phyloP scores from a whole-genome alignment of 2,113 vertebrate species.

The Tylochromis polylepis region DNA sequence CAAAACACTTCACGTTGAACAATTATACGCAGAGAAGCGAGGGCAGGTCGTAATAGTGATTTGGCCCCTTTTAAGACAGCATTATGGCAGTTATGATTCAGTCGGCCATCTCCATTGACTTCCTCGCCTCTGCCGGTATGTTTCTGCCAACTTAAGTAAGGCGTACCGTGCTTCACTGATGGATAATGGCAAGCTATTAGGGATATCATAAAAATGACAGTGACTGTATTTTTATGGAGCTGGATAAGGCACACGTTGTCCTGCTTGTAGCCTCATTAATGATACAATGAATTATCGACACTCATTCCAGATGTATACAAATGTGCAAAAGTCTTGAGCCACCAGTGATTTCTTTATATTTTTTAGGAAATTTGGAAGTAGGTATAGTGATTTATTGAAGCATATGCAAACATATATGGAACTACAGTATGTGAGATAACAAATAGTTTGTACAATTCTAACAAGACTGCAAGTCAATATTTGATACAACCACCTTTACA shows the following conservation, averaged over 20 bases:
- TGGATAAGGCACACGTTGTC: background rate
- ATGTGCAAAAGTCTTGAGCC: background rate
- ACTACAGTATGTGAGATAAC: background rate
- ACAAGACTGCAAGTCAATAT: too few species aligned
- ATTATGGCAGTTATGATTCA: slow-evolving; percentile 15
- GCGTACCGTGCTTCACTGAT: background rate
- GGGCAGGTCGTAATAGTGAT: background rate
- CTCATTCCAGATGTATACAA: background rate
- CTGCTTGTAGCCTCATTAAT: background rate
- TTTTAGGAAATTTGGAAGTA: background rate
- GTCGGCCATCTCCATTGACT: background rate
- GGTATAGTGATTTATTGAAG: background rate
- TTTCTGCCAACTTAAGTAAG: background rate
- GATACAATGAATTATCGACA: background rate
- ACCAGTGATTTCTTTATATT: background rate
- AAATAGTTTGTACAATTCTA: background rate
- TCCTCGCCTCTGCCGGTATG: background rate
- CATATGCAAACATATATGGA: background rate
- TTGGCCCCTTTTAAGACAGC: background rate
- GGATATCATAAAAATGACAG: background rate
- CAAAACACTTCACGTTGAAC: background rate
- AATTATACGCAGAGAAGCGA: background rate
- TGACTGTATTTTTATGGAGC: background rate
- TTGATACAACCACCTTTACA: too few species aligned
- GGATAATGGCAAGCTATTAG: background rate